A percentile compares a stretch with the other conserved stretches of the same genome.
These are phyloP conservation scores for Dendrolimus punctatus DNA, from an alignment of 1,140 invertebrate genomes.

Conservation along the genomic window DNA sequence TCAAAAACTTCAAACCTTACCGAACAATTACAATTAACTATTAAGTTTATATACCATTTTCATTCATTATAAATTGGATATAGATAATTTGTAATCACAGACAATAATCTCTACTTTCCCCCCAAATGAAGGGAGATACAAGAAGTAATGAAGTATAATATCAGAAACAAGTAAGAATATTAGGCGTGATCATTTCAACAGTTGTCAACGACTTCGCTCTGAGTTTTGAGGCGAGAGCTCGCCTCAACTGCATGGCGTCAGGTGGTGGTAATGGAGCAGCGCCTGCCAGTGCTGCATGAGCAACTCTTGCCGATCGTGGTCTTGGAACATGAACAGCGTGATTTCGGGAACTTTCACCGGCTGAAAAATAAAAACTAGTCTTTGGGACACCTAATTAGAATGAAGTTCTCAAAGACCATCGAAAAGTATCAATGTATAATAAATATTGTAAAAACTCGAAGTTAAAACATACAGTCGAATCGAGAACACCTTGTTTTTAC, in stretches of 20 bases:
- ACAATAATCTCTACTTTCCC: too few species aligned
- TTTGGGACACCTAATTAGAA: too few species aligned
- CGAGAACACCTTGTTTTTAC: too few species aligned
- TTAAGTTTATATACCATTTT: too few species aligned
- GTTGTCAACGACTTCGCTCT: constrained; percentile 83
- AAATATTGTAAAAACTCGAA: too few species aligned
- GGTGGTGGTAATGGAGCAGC: constrained; percentile 41
- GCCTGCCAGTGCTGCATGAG: constrained; percentile 74
- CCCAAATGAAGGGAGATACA: background rate
- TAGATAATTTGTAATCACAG: too few species aligned
- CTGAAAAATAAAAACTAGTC: background rate
- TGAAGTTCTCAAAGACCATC: too few species aligned
- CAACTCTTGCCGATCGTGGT: constrained; percentile 80
- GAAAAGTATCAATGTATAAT: too few species aligned
- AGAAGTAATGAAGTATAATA: background rate
- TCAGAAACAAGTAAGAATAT: constrained; percentile 1
- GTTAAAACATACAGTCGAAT: too few species aligned
- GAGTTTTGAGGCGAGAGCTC: constrained; percentile 85
- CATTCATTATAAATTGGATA: too few species aligned
- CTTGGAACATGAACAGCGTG: constrained; percentile 36
- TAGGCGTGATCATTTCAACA: constrained; percentile 6
- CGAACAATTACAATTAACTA: too few species aligned
- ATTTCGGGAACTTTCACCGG: constrained; percentile 28
- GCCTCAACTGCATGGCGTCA: constrained; percentile 79
- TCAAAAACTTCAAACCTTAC: too few species aligned